Conservation (phyloP, 2,888 invertebrate genomes). For the Carcina quercana region DNA sequence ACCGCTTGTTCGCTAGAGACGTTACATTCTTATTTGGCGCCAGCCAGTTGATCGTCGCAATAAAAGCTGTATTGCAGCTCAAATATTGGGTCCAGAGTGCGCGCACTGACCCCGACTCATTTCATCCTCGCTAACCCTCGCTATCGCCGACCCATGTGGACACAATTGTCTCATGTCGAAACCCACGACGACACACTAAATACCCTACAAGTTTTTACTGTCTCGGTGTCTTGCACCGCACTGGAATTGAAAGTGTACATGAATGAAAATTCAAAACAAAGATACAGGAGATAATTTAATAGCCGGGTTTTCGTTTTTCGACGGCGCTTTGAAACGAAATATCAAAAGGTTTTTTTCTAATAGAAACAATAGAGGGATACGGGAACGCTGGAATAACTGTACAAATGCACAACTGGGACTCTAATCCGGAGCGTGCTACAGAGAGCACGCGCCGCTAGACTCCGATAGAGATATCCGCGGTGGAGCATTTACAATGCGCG, state of each 20-base stretch:
- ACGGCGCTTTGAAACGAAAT: conserved; percentile 26
- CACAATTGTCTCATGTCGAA: conserved; percentile 55
- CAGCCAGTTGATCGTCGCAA: conserved; percentile 53
- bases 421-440: conserved; percentile 49
- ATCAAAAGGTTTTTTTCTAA: conserved; percentile 34
- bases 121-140: conserved; percentile 51
- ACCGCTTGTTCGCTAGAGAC: conserved; percentile 34
- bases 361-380: conserved; percentile 44
- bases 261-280: conserved; percentile 3
- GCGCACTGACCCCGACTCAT: conserved; percentile 54
- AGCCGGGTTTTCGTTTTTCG: conserved; percentile 21
- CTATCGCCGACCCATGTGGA: conserved; percentile 44
- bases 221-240: conserved; percentile 13
- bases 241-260: conserved; percentile 3
- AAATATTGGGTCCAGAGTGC: conserved; percentile 57
- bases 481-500: conserved; percentile 55
- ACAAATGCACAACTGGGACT: conserved; percentile 50
- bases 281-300: conserved; percentile 19
- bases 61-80: conserved; percentile 62
- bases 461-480: conserved; percentile 25
- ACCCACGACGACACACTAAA: conserved; percentile 24
- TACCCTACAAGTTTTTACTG: conserved; percentile 23
- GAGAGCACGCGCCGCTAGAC: conserved; percentile 50
- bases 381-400: conserved; percentile 40
- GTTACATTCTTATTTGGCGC: conserved; percentile 30